These are phyloP conservation scores for Athetis lepigone DNA, from an alignment of 2,888 invertebrate genomes.

Conservation along the genomic window DNA sequence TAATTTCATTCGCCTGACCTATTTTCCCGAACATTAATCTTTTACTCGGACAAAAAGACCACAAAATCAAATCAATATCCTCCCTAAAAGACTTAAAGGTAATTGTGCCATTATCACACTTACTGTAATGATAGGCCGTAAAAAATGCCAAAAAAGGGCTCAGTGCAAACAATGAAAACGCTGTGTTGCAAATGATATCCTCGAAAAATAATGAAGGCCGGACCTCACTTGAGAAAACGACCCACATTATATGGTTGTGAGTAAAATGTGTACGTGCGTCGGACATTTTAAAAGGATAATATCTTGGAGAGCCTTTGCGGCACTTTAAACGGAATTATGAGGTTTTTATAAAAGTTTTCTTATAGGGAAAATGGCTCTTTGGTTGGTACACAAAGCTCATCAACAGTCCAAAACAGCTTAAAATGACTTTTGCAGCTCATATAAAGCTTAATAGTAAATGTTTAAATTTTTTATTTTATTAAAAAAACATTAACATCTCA, in stretches of 20 bases:
- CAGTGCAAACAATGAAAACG: constrained; percentile 76
- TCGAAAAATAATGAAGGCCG: constrained; percentile 81
- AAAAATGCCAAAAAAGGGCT: constrained; percentile 61
- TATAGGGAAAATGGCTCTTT: constrained; percentile 43
- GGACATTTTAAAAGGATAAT: constrained; percentile 79
- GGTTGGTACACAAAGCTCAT: constrained; percentile 38
- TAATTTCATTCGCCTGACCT: constrained; percentile 46
- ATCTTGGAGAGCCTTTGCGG: constrained; percentile 67
- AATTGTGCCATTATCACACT: constrained; percentile 47
- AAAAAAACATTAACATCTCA: not conserved
- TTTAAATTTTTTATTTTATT: not conserved
- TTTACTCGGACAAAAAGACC: constrained; percentile 30
- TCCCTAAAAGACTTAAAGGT: constrained; percentile 8
- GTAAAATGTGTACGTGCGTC: constrained; percentile 76
- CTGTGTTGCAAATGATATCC: constrained; percentile 81
- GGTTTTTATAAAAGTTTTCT: constrained; percentile 48
- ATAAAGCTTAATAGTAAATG: constrained; percentile 21
- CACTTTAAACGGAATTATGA: constrained; percentile 64
- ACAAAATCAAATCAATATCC: constrained; percentile 36
- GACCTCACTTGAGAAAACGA: constrained; percentile 79
- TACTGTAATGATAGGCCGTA: constrained; percentile 19
- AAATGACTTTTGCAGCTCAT: constrained; percentile 1
- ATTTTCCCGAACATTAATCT: constrained; percentile 43
- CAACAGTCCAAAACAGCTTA: constrained; percentile 29
- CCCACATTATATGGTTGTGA: constrained; percentile 60